These are phyloP conservation scores for Drosophila setifemur DNA, from an alignment of 1,140 invertebrate species.

Conservation along the genomic window DNA sequence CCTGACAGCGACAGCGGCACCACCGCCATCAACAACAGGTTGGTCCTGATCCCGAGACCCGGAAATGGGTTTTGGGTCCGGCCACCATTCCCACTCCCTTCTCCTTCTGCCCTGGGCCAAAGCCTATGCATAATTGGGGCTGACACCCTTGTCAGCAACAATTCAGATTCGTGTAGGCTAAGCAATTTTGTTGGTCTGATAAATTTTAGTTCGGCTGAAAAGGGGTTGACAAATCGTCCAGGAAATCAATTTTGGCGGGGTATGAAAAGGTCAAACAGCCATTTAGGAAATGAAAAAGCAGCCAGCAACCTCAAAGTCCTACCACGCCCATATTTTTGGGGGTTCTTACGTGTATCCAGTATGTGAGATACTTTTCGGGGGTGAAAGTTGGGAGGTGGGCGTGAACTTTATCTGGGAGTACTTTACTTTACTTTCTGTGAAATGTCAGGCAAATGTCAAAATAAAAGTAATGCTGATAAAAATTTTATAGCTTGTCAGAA, in stretches of 20 bases:
- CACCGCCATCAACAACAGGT: constrained; percentile 58
- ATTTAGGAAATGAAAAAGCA: constrained; percentile 71
- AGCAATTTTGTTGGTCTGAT: constrained; percentile 64
- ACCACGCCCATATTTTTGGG: constrained; percentile 41
- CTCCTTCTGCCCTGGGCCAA: background rate
- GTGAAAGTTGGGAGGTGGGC: background rate
- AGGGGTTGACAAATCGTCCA: constrained; percentile 77
- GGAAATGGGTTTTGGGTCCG: constrained; percentile 31
- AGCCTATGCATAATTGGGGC: constrained; percentile 69
- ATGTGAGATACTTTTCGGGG: constrained; percentile 10
- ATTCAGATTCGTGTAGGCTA: constrained; percentile 51
- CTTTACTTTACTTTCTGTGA: constrained; percentile 59
- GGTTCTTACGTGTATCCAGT: constrained; percentile 58
- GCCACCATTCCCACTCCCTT: background rate
- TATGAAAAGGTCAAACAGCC: constrained; percentile 66
- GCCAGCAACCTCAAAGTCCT: constrained; percentile 5
- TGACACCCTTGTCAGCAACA: constrained; percentile 72
- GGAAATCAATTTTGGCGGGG: constrained; percentile 68
- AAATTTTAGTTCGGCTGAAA: constrained; percentile 56
- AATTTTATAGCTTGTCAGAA: constrained; percentile 80
- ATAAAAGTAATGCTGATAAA: constrained; percentile 81
- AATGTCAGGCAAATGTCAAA: constrained; percentile 80
- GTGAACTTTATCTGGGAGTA: constrained; percentile 36
- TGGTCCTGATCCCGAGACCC: constrained; percentile 20
- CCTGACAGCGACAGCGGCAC: constrained; percentile 11